Conservation (phyloP, 2,113 vertebrate genomes). For the Amblyopsis rosae region DNA sequence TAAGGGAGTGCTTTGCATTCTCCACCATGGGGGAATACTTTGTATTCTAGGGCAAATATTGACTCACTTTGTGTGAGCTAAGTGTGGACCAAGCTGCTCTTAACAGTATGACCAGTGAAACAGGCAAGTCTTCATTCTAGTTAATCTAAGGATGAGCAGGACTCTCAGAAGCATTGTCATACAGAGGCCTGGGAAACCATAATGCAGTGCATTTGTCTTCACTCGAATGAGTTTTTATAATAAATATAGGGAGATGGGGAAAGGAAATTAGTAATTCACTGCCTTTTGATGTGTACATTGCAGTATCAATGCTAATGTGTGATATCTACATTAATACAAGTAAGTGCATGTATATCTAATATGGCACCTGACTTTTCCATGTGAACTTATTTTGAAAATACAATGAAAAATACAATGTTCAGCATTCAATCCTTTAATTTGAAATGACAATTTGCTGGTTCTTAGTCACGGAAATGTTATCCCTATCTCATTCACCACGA, state of each 20-base stretch:
- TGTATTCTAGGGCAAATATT: slow-evolving; percentile 62
- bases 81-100: slow-evolving; percentile 44
- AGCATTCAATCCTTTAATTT: neutral
- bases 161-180: slow-evolving; percentile 27
- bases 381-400: neutral
- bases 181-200: slow-evolving; percentile 24
- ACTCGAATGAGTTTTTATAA: neutral
- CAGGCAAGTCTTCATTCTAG: slow-evolving; percentile 64
- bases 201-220: slow-evolving; percentile 48
- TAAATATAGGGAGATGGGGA: slow-evolving; percentile 26
- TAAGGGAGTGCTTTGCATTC: slow-evolving; percentile 59
- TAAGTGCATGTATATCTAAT: neutral
- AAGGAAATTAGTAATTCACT: slow-evolving; percentile 3
- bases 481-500: neutral
- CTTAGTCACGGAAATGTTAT: neutral
- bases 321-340: no score
- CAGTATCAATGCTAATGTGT: slow-evolving; percentile 45
- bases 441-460: neutral
- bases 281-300: slow-evolving; percentile 35
- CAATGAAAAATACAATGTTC: no score
- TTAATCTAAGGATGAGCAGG: slow-evolving; percentile 54
- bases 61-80: slow-evolving; percentile 47
- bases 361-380: neutral
- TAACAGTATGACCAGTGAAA: slow-evolving; percentile 27
- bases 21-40: slow-evolving; percentile 29